Evolutionary conservation across 1,140 invertebrate species (phyloP), one percentile per base, ranked within the genome.

Genomic region (Apis laboriosa): DNA sequence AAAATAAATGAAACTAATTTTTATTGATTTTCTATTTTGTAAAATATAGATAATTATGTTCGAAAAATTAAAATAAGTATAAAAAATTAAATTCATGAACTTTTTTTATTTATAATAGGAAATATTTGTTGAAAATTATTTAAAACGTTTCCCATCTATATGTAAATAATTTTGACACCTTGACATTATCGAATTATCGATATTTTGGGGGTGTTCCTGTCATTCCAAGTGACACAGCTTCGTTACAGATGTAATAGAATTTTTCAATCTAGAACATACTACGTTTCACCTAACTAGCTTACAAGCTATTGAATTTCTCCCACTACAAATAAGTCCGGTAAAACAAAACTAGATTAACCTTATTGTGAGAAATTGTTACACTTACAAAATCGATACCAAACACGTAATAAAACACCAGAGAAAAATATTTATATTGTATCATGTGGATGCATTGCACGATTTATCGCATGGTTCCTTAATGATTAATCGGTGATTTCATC

Each of bases 401-500:
- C 2, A 43, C 43, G 21, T 51, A n/a, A 43, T 3, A 34, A 12
- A 28, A 43, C 11, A n/a, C 9, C 19, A 0, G 12, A 5, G 5
- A 55, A 9, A 21, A 19, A 56, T 49, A 28, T 72, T 72, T 61
- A 24, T 60, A 61, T 53, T 63, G 34, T 34, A 17, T 8, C 7
- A 28, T n/a, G 13, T 15, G 19, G 1, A 43, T 19, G 2, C 9
- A 24, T 5, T 28, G 34, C 56, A 21, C 11, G 9, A 17, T 9
- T 2, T 2, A n/a, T 28, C 53, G 49, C 70, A 43, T 68, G 55
- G 61, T n/a, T 34, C 24, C 15, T 51, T 34, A 28, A 21, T 58
- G 12, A 81, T 28, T 51, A 67, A 81, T 58, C 21, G 21, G 17
- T 43, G 61, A 76, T 81, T 51, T 60, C 24, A 67, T 67, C 67